phyloP scores from a whole-genome alignment of 2,888 invertebrate species.

The Lithophane semibrunnea region DNA sequence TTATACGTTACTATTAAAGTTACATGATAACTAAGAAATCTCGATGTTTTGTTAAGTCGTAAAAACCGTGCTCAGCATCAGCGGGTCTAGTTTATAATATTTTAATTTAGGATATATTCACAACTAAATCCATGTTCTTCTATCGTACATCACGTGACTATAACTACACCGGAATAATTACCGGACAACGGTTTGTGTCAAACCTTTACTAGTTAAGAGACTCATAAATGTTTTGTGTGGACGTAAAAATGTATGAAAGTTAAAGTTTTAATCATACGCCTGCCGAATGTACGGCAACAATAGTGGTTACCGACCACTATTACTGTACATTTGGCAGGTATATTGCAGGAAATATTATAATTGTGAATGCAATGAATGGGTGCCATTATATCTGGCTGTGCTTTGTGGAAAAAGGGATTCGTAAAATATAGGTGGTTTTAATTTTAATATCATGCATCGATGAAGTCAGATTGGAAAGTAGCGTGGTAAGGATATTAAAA shows the following conservation, averaged over 20 bases:
- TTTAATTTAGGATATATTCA: background rate
- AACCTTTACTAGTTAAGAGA: constrained; percentile 68
- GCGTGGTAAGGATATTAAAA: background rate
- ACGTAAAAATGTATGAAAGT: constrained; percentile 58
- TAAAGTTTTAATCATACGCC: constrained; percentile 59
- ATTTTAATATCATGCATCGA: background rate
- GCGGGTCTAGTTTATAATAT: background rate
- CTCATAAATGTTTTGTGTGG: constrained; percentile 66
- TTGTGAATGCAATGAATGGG: constrained; percentile 1
- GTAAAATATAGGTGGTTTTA: background rate
- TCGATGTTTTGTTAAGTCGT: no score
- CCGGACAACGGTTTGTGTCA: constrained; percentile 73
- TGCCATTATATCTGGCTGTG: background rate
- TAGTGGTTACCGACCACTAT: background rate
- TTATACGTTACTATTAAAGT: no score
- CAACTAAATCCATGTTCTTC: constrained; percentile 16
- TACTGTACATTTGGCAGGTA: no score
- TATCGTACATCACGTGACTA: constrained; percentile 23
- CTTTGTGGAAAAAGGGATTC: background rate
- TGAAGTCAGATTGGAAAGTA: background rate
- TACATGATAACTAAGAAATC: no score
- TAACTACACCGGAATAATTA: constrained; percentile 67
- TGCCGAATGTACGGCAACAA: constrained; percentile 6
- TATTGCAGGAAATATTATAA: constrained; percentile 14
- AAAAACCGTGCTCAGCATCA: no score